phyloP scores from a whole-genome alignment of 2,113 vertebrate species.

The Bettongia penicillata region DNA sequence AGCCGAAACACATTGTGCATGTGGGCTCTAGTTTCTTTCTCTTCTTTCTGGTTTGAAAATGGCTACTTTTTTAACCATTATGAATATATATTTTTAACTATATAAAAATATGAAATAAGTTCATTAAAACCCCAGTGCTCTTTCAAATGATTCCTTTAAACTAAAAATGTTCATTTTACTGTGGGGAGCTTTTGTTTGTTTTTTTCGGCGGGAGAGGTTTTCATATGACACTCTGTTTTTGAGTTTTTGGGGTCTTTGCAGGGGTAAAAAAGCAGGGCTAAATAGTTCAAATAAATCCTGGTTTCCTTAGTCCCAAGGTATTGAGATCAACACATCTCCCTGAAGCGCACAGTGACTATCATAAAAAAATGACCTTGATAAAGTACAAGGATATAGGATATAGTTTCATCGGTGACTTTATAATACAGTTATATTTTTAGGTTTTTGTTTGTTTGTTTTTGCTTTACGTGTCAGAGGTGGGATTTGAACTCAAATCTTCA shows the following conservation, averaged over 20 bases:
- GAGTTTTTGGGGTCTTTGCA: conserved; percentile 17
- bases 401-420: neutral
- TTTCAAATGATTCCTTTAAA: neutral
- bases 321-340: neutral
- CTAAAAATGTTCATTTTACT: neutral
- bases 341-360: neutral
- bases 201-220: neutral
- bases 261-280: neutral
- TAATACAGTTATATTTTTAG: neutral
- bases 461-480: neutral
- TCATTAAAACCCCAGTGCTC: neutral
- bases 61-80: neutral
- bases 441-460: neutral
- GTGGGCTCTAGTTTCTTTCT: neutral
- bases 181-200: neutral
- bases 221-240: neutral
- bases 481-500: neutral
- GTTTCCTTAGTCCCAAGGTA: conserved; percentile 29
- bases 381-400: neutral
- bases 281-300: conserved; percentile 4
- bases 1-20: neutral
- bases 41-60: neutral
- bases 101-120: neutral
- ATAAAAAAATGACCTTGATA: neutral
- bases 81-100: neutral